These are phyloP conservation scores for Camelus dromedarius DNA, from an alignment of 2,113 vertebrate genomes.

Conservation along the genomic window DNA sequence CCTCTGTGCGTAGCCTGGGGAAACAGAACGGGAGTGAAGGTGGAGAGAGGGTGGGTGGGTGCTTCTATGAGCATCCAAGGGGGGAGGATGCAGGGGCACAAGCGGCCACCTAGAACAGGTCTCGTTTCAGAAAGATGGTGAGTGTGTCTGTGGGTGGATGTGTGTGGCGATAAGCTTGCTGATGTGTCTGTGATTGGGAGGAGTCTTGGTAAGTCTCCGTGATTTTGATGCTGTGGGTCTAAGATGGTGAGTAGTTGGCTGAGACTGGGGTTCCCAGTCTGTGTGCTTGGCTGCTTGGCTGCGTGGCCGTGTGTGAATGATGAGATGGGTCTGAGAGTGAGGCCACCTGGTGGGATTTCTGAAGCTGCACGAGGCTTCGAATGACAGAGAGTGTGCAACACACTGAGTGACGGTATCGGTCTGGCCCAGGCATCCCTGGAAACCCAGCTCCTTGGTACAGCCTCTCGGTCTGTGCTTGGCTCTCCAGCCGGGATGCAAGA, in stretches of 20 bases:
- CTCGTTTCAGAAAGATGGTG: neutral
- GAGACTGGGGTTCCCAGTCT: too few species aligned
- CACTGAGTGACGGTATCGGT: neutral
- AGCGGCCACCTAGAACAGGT: accelerated
- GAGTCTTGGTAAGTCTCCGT: neutral
- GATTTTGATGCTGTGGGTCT: neutral
- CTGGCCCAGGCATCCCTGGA: neutral
- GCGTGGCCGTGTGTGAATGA: too few species aligned
- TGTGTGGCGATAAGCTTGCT: neutral
- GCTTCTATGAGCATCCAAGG: neutral
- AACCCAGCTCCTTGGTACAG: neutral
- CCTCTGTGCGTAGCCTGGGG: neutral
- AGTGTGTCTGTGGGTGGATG: neutral
- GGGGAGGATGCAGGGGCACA: neutral
- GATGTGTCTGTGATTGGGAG: neutral
- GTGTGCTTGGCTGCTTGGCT: too few species aligned
- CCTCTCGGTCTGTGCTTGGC: neutral
- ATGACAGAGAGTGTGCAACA: neutral
- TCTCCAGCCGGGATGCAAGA: neutral
- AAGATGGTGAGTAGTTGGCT: neutral
- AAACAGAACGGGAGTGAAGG: neutral
- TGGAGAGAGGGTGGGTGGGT: neutral
- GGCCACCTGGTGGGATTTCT: neutral
- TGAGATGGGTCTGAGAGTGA: neutral
- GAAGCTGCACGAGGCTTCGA: neutral